A percentile compares a stretch with the other conserved stretches of the same genome.
Evolutionary conservation across 2,113 vertebrate genomes (phyloP).

Genomic region (Anthoscopus minutus): DNA sequence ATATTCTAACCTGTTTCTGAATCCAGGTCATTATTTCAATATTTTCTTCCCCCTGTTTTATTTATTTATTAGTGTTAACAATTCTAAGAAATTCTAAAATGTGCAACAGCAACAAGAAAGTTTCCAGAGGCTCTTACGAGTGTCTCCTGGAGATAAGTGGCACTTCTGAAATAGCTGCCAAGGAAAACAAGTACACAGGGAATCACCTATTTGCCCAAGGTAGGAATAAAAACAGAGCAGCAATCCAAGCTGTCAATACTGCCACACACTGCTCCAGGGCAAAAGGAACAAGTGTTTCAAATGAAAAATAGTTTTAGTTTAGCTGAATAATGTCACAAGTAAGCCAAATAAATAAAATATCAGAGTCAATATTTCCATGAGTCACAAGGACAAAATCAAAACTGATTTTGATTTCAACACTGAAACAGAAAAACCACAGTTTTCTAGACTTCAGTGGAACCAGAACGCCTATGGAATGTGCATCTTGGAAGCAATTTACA

Average conservation of each 20-base stretch:
- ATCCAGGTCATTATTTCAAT: neutral
- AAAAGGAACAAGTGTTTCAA: neutral
- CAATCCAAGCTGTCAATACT: neutral
- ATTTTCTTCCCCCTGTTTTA: neutral
- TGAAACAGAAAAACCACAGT: neutral
- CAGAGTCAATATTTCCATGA: neutral
- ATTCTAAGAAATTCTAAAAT: neutral
- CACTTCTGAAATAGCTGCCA: neutral
- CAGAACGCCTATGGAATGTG: neutral
- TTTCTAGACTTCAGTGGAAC: neutral
- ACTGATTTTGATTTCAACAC: neutral
- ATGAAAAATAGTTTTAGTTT: neutral
- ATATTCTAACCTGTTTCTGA: neutral
- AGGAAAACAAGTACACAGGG: neutral
- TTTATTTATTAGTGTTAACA: neutral
- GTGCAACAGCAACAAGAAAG: neutral
- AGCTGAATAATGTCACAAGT: neutral
- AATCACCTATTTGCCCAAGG: neutral
- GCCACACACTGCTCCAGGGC: neutral
- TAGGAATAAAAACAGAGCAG: neutral
- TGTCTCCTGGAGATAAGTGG: neutral
- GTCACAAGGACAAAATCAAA: neutral
- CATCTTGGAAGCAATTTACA: neutral
- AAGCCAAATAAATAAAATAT: neutral
- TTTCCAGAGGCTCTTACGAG: neutral